Evolutionary conservation across 2,113 vertebrate genomes (phyloP).

Genomic region (Oenanthe oenanthe): DNA sequence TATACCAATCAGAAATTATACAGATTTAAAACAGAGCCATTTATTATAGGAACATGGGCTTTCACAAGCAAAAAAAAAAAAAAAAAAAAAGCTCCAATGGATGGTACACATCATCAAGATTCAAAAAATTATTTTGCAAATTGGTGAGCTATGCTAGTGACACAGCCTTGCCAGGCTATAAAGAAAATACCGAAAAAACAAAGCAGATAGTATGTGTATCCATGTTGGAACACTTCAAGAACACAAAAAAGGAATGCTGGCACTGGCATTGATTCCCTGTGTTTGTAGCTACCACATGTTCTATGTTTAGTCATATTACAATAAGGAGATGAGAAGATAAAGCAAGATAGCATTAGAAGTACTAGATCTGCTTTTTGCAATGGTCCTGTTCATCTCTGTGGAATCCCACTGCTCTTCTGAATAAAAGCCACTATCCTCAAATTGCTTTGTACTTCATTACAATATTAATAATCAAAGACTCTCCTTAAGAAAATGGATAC

Average conservation of each 20-base stretch:
- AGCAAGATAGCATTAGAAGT: not conserved
- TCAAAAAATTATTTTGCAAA: not conserved
- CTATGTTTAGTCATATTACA: not conserved
- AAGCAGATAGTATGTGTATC: not conserved
- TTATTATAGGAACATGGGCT: not conserved
- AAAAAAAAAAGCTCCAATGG: not conserved
- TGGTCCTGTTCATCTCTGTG: not conserved
- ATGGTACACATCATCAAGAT: not conserved
- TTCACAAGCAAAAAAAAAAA: not conserved
- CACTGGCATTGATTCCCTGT: not conserved
- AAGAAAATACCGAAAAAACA: not conserved
- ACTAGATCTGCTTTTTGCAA: not conserved
- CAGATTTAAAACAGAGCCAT: not conserved
- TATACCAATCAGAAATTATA: not conserved
- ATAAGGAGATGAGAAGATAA: not conserved
- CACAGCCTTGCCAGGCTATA: not conserved
- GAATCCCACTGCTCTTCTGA: not conserved
- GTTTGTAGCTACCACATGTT: not conserved
- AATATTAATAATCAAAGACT: conserved; percentile 35
- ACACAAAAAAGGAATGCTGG: not conserved
- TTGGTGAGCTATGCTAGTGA: not conserved
- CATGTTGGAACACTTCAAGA: not conserved
- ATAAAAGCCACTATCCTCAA: not conserved
- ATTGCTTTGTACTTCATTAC: not conserved
- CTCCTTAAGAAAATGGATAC: conserved; percentile 18